These are phyloP conservation scores for Paradoxurus hermaphroditus DNA, from an alignment of 2,113 vertebrate species.

Conservation along the genomic window DNA sequence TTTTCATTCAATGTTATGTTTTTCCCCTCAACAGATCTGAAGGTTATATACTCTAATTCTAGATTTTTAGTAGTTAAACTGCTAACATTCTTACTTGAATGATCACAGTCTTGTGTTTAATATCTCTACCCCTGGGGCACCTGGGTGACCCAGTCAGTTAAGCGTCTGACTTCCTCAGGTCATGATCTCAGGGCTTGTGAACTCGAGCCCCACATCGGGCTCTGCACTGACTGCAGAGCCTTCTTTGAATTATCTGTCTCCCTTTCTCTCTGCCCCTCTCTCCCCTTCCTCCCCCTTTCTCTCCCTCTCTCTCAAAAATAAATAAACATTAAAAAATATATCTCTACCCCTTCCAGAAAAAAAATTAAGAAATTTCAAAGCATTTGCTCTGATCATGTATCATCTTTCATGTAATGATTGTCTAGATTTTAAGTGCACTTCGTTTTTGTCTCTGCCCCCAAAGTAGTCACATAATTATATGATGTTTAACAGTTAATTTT, in stretches of 20 bases:
- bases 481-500: neutral
- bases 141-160: no score
- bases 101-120: neutral
- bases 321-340: no score
- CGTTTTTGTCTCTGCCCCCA: neutral
- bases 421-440: neutral
- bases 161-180: no score
- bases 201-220: no score
- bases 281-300: no score
- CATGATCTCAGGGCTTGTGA: no score
- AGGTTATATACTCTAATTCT: neutral
- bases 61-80: neutral
- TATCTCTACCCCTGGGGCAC: neutral
- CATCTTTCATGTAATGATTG: neutral
- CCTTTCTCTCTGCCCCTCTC: no score
- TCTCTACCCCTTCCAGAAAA: neutral
- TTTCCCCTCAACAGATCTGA: neutral
- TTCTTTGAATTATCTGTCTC: no score
- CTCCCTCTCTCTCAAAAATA: no score
- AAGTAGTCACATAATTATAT: neutral
- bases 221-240: no score
- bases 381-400: neutral
- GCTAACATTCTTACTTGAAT: neutral
- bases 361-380: neutral
- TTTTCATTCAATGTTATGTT: neutral